These are phyloP conservation scores for Anastrepha obliqua DNA, from an alignment of 1,140 invertebrate genomes.

Conservation along the genomic window DNA sequence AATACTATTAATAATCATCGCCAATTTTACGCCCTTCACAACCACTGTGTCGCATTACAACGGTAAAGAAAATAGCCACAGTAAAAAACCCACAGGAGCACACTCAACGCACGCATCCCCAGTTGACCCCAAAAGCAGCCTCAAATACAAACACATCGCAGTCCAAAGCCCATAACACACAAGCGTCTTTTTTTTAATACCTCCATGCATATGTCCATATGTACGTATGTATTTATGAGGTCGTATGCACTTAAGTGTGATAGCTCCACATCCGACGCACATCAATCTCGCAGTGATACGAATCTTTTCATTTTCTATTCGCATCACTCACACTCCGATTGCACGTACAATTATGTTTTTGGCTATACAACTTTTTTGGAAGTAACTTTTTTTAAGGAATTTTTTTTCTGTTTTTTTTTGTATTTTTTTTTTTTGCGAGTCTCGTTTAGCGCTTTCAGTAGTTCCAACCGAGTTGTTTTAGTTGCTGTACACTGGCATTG, in stretches of 20 bases:
- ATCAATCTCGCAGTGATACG: constrained; percentile 49
- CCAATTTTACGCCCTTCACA: no score
- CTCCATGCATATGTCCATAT: neutral
- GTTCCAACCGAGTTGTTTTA: neutral
- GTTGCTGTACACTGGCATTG: neutral
- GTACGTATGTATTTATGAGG: neutral
- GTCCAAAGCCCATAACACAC: no score
- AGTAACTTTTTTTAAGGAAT: neutral
- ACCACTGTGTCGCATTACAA: no score
- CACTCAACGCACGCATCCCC: no score
- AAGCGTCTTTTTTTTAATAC: neutral
- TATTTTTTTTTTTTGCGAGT: neutral
- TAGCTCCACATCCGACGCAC: constrained; percentile 20
- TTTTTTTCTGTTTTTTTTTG: neutral
- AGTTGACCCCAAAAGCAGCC: no score
- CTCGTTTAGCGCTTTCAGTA: neutral
- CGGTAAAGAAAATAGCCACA: no score
- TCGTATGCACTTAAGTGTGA: neutral
- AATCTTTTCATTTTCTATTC: constrained; percentile 44
- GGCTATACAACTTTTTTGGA: neutral
- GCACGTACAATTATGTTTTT: neutral
- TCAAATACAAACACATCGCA: no score
- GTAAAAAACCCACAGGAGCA: no score
- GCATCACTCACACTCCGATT: constrained; percentile 26
- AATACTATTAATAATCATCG: no score